Base-by-base conservation (phyloP, 2,113 vertebrate genomes). In the Campylomormyrus numenius region DNA sequence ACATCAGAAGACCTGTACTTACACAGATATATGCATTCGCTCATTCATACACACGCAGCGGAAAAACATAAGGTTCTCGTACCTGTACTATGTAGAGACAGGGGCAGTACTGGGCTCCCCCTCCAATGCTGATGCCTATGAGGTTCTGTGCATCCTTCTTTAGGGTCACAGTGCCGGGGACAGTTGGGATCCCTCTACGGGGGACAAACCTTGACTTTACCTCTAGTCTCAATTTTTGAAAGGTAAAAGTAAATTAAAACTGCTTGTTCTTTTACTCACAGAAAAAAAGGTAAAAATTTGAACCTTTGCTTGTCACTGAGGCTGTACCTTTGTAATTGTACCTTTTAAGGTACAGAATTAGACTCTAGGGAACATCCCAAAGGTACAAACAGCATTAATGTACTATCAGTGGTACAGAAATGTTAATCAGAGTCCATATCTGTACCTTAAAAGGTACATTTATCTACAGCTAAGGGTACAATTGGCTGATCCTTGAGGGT, bases 61-160 rank as follows among this genome's bases (percentile, higher is more conserved):
- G 42, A 11, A 48, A 10, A 85, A 46, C 39, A 85, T 15, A 56
- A 56, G 53, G 53, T 56, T 56, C 5, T 21, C 5, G 3, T 87
- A 99, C 98, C 97, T 99, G 98, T 52, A 99, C 98, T n/a, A 99
- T 99, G 91, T 99, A 99, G 90, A 99, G 98, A 90, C 98, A 99
- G 42, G 98, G 98, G 3, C 98, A 99, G 94, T 98, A 98, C 93
- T 99, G 98, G 10, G 98, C 98, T 24, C 98, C 98, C 17, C 98
- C 98, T 2, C 98, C 98, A 56, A 99, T 99, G 85, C 98, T 99
- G 95, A 99, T 99, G 27, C 98, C 98, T 10, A 99, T 98, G 45
- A 99, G 96, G 94, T 99, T 99, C 92, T 98, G 98, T 1, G 95
- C 92, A 53, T 99, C 98, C 92, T 99, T 99, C 94, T 98, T 97